phyloP scores from a whole-genome alignment of 2,888 invertebrate genomes.

The Lycophotia porphyrea region DNA sequence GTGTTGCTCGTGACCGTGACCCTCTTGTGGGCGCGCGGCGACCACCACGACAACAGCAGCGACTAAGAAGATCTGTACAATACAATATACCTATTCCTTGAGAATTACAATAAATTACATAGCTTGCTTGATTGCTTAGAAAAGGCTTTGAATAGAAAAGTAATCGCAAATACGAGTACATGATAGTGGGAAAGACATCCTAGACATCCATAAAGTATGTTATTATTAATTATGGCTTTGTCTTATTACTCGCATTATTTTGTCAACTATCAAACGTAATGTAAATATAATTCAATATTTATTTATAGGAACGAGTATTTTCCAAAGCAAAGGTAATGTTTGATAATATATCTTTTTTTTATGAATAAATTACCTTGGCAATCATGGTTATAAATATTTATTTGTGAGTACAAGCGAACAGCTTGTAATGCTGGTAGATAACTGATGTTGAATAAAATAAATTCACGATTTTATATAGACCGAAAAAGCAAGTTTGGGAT shows the following conservation, averaged over 20 bases:
- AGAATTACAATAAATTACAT: background rate
- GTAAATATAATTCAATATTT: background rate
- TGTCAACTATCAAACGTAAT: background rate
- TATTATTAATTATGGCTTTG: no score
- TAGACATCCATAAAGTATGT: background rate
- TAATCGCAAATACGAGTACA: background rate
- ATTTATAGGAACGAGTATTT: background rate
- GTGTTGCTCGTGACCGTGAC: constrained; percentile 49
- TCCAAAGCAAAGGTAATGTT: background rate
- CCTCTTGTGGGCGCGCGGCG: constrained; percentile 34
- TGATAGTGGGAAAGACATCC: background rate
- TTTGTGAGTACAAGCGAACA: no score
- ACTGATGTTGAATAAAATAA: constrained; percentile 26
- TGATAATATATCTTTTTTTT: background rate
- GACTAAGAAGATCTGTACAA: constrained; percentile 18
- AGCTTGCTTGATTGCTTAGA: rapidly evolving
- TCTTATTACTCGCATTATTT: no score
- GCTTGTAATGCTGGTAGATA: constrained; percentile 5
- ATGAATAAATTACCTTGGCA: constrained; percentile 23
- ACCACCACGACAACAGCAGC: background rate
- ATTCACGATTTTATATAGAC: constrained; percentile 32
- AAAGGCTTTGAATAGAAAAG: background rate
- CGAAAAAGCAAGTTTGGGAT: constrained; percentile 31
- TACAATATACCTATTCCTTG: background rate
- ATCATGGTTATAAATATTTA: no score